A percentile compares a stretch with the other conserved stretches of the same genome.
Conservation (phyloP, 1,140 invertebrate species). For the Latrodectus geometricus region DNA sequence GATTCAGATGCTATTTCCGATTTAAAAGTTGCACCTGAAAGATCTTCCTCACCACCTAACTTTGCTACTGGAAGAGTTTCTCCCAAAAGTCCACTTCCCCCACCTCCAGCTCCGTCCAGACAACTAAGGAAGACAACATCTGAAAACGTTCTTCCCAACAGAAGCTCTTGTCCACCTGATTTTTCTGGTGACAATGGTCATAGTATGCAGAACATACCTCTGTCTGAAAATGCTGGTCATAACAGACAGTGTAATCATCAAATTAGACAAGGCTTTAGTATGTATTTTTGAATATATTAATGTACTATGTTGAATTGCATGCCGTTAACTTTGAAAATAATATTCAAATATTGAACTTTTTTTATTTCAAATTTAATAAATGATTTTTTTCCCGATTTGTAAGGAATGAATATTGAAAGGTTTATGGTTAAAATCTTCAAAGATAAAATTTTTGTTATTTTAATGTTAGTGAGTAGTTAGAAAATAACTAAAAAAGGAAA, state of each 20-base stretch:
- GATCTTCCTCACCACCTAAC: constrained; percentile 30
- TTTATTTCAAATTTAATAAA: too few relatives aligned
- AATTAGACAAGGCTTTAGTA: constrained; percentile 59
- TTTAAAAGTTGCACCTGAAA: not conserved
- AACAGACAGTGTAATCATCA: constrained; percentile 22
- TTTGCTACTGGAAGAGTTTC: constrained; percentile 29
- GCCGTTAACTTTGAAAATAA: too few relatives aligned
- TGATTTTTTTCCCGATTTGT: too few relatives aligned
- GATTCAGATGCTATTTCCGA: constrained; percentile 4
- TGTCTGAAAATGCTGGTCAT: constrained; percentile 16
- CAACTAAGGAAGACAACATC: constrained; percentile 24
- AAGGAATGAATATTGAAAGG: too few relatives aligned
- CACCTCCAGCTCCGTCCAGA: constrained; percentile 21
- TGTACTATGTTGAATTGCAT: too few relatives aligned
- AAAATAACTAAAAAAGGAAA: too few relatives aligned
- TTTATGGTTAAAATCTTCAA: too few relatives aligned
- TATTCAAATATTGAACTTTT: too few relatives aligned
- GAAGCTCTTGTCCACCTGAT: constrained; percentile 45
- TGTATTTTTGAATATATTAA: constrained; percentile 9
- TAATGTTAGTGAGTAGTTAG: too few relatives aligned
- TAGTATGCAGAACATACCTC: constrained; percentile 46
- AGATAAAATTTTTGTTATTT: too few relatives aligned
- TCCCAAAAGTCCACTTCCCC: constrained; percentile 40
- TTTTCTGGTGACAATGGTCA: constrained; percentile 16
- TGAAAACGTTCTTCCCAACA: not conserved